phyloP scores from a whole-genome alignment of 2,797 vertebrate genomes.

The Sebastes kiyomatsui region DNA sequence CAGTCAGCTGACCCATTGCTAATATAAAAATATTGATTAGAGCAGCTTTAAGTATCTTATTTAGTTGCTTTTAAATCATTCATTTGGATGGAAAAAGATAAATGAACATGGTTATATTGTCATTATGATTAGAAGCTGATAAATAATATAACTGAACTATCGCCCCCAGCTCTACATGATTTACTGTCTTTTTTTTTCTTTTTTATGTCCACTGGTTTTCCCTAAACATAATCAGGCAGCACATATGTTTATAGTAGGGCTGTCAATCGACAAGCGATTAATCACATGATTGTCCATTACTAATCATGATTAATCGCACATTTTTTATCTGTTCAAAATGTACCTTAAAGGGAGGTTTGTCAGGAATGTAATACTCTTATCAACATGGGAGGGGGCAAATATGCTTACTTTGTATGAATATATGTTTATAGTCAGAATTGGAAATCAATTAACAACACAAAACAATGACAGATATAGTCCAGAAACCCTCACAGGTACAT shows the following conservation, averaged over 20 bases:
- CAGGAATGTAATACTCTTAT: no score
- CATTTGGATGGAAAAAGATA: not conserved
- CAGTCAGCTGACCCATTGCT: not conserved
- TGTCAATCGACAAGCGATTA: no score
- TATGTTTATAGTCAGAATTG: fast-evolving
- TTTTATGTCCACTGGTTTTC: not conserved
- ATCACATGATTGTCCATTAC: no score
- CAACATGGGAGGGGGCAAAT: no score
- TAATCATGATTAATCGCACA: no score
- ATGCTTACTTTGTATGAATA: no score
- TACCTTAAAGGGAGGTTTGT: no score
- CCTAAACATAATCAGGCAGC: not conserved
- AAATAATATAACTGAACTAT: not conserved
- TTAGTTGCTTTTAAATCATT: not conserved
- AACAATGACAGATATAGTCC: no score
- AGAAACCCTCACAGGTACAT: no score
- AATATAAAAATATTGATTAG: not conserved
- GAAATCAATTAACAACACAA: no score
- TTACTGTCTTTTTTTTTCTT: not conserved
- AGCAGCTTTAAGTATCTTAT: not conserved
- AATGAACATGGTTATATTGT: not conserved
- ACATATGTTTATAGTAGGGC: not conserved
- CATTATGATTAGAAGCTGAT: not conserved
- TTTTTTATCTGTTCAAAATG: no score
- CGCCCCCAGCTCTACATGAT: not conserved